Conservation (phyloP, 2,797 vertebrate genomes). For the Sebastes itinus region DNA sequence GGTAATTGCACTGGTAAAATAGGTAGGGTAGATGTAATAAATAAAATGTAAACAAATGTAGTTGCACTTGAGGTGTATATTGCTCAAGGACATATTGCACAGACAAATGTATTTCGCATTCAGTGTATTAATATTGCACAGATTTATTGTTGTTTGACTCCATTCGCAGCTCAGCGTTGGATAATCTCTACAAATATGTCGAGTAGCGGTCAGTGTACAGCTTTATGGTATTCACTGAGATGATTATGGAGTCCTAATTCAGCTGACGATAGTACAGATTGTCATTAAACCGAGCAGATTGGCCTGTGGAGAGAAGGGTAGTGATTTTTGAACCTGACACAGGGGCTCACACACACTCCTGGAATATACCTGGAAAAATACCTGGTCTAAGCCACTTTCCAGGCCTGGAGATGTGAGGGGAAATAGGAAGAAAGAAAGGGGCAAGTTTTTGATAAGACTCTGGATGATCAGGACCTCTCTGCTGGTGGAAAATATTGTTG, state of each 20-base stretch:
- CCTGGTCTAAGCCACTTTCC: background rate
- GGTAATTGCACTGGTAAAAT: too few species aligned
- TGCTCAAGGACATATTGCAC: too few species aligned
- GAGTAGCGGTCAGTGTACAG: rapidly evolving
- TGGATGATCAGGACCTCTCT: background rate
- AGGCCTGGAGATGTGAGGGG: background rate
- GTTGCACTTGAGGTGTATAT: too few species aligned
- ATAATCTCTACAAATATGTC: background rate
- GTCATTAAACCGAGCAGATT: background rate
- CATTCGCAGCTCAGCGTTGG: background rate
- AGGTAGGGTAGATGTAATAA: too few species aligned
- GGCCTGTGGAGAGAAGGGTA: background rate
- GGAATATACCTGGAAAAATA: conserved; percentile 8
- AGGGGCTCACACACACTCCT: background rate
- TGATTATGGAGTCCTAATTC: rapidly evolving
- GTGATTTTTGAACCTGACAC: conserved; percentile 25
- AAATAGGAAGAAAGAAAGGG: background rate
- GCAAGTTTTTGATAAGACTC: background rate
- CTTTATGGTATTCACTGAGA: background rate
- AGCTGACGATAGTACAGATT: background rate
- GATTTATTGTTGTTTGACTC: background rate
- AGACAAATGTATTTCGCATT: too few species aligned
- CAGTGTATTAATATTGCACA: too few species aligned
- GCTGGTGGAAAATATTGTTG: background rate
- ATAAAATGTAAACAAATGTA: too few species aligned